Conservation (phyloP, 2,797 vertebrate genomes). For the Sebastes flavidus region DNA sequence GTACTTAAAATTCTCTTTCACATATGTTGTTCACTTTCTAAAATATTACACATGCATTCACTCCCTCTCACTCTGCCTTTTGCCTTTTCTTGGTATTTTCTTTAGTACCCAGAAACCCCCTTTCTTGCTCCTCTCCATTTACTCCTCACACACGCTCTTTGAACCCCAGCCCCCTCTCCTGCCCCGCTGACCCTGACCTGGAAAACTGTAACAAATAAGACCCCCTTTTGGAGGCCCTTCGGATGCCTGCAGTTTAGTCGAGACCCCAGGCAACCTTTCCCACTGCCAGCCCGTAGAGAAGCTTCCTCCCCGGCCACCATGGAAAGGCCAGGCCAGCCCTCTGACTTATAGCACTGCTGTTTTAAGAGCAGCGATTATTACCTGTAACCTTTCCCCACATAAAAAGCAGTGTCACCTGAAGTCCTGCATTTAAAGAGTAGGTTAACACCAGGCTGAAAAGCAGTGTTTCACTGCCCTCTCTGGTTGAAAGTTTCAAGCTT, state of each 20-base stretch:
- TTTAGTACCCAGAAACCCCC: conserved; percentile 18
- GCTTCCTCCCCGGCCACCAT: conserved; percentile 55
- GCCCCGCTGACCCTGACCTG: conserved; percentile 64
- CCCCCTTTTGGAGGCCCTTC: conserved; percentile 57
- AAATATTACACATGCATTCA: conserved; percentile 8
- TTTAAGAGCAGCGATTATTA: conserved; percentile 29
- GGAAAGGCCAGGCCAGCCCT: conserved; percentile 2
- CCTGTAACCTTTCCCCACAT: conserved; percentile 3
- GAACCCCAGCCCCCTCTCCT: conserved; percentile 39
- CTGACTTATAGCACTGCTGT: conserved; percentile 8
- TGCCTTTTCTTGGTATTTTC: conserved; percentile 4
- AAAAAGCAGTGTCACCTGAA: not conserved
- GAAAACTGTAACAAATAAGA: conserved; percentile 69
- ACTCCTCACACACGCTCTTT: conserved; percentile 30
- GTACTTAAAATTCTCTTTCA: conserved; percentile 8
- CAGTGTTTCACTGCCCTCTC: not conserved
- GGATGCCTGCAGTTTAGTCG: conserved; percentile 53
- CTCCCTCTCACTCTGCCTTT: not conserved
- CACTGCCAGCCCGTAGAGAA: conserved; percentile 68
- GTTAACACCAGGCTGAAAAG: not conserved
- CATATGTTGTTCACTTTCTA: conserved; percentile 13
- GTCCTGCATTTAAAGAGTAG: not conserved
- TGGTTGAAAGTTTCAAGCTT: not conserved
- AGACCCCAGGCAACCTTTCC: conserved; percentile 63
- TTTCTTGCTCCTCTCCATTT: conserved; percentile 10